Percentiles rank a stretch among this genome's conserved stretches.
phyloP scores from a whole-genome alignment of 2,888 invertebrate species.

The Arrhopalites spinosus region DNA sequence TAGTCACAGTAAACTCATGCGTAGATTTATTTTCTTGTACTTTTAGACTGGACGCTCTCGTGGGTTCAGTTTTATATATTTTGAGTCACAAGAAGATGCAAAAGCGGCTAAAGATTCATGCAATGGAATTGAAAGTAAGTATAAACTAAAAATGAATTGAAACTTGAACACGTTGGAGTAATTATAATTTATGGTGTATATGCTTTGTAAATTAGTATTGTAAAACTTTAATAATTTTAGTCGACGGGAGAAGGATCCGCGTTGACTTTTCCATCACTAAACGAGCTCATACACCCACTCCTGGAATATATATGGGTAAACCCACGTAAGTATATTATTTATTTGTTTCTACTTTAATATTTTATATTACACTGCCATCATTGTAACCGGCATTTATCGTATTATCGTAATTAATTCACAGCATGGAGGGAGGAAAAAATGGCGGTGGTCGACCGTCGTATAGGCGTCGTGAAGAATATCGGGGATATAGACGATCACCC shows the following conservation, averaged over 20 bases:
- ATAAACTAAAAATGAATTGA: too few species aligned
- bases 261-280: constrained; percentile 96
- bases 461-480: background rate
- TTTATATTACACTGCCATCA: too few species aligned
- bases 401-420: too few species aligned
- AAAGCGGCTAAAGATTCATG: constrained; percentile 91
- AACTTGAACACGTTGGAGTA: too few species aligned
- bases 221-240: too few species aligned
- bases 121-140: constrained; percentile 89
- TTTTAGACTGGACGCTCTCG: constrained; percentile 80
- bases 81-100: constrained; percentile 83
- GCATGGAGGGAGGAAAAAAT: background rate
- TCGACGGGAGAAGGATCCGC: constrained; percentile 88
- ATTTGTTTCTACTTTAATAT: background rate
- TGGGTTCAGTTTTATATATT: constrained; percentile 97
- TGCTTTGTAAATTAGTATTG: too few species aligned
- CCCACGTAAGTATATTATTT: background rate
- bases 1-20: background rate
- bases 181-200: too few species aligned
- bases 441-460: background rate
- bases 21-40: background rate
- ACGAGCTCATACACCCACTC: constrained; percentile 94
- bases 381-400: too few species aligned
- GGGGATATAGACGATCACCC: background rate
- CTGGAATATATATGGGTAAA: constrained; percentile 59